These are phyloP conservation scores for Phodopus roborovskii DNA, from an alignment of 2,113 vertebrate genomes.

Conservation along the genomic window DNA sequence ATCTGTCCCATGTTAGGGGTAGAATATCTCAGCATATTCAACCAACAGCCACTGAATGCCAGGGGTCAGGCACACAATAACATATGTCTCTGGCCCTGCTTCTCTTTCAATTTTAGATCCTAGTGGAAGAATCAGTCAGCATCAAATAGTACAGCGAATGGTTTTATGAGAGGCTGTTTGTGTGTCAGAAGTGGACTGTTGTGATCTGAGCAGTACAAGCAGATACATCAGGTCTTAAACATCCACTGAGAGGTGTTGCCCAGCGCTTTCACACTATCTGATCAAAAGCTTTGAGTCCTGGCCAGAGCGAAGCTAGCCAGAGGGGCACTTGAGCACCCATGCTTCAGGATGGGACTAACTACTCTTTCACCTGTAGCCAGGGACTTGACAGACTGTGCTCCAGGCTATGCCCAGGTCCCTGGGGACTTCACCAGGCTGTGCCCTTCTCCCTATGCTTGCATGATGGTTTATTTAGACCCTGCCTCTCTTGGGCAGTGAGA, in stretches of 20 bases:
- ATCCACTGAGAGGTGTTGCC: not conserved
- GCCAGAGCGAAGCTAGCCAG: not conserved
- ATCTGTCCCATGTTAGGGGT: not conserved
- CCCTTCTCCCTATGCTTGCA: not conserved
- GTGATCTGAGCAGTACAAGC: not conserved
- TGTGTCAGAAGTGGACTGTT: not conserved
- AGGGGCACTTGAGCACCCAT: not conserved
- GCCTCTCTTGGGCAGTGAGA: not conserved
- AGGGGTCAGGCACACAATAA: not conserved
- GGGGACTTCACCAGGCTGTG: not conserved
- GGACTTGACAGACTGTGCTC: not conserved
- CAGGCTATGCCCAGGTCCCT: not conserved
- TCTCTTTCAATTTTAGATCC: not conserved
- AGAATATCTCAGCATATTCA: not conserved
- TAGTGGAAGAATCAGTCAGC: not conserved
- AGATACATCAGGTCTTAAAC: not conserved
- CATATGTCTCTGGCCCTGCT: not conserved
- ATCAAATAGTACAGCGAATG: constrained; percentile 5
- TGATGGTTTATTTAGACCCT: not conserved
- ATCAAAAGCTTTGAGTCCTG: not conserved
- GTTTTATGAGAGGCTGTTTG: not conserved
- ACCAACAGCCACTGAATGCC: not conserved
- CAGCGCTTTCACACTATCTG: not conserved
- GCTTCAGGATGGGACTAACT: not conserved
- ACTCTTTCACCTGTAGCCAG: not conserved